These are phyloP conservation scores for Hemithea aestivaria DNA, from an alignment of 2,888 invertebrate species.

Conservation along the genomic window DNA sequence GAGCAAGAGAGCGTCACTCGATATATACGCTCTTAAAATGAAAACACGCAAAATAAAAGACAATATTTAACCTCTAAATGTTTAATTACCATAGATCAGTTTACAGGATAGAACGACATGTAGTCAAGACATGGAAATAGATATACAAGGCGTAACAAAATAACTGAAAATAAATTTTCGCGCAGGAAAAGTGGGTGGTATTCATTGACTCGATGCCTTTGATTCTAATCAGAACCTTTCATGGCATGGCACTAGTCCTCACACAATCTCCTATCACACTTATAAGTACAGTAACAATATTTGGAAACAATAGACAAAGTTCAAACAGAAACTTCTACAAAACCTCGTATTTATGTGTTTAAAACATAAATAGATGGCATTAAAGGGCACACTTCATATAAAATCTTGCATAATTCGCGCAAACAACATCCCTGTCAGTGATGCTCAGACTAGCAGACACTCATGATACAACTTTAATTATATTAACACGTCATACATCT, in stretches of 20 bases:
- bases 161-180: conserved; percentile 57
- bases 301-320: conserved; percentile 43
- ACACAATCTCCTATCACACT: conserved; percentile 77
- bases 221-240: conserved; percentile 79
- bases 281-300: conserved; percentile 48
- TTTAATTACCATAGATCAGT: conserved; percentile 72
- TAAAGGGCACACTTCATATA: conserved; percentile 53
- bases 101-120: conserved; percentile 58
- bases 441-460: conserved; percentile 77
- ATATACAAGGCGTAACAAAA: conserved; percentile 63
- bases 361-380: conserved; percentile 29
- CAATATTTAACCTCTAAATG: conserved; percentile 53
- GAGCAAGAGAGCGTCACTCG: no score
- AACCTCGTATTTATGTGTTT: conserved; percentile 22
- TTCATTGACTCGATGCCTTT: conserved; percentile 74
- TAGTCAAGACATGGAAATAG: conserved; percentile 57
- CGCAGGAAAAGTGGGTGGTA: conserved; percentile 78
- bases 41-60: conserved; percentile 32
- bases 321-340: conserved; percentile 33
- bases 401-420: conserved; percentile 77
- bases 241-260: conserved; percentile 78
- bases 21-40: no score
- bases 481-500: conserved; percentile 23
- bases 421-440: conserved; percentile 77
- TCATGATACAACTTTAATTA: conserved; percentile 39